Evolutionary conservation across 2,113 vertebrate genomes (phyloP).

Genomic region (Saiga tatarica): DNA sequence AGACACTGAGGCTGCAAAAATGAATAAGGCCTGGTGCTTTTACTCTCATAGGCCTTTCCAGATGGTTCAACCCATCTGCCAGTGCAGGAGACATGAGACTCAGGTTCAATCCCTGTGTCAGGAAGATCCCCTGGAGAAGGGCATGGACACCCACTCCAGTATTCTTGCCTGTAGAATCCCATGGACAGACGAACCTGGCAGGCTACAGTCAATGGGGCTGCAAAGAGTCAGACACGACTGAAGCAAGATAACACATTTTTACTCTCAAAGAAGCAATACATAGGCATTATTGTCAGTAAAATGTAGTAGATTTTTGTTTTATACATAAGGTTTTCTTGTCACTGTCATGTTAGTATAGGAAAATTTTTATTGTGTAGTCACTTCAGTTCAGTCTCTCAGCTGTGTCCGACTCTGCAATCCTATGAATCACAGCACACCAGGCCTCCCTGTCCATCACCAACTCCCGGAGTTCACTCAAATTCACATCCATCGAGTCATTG

Average conservation of each 20-base stretch:
- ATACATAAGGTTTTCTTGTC: not conserved
- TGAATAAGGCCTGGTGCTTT: not conserved
- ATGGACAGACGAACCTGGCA: not conserved
- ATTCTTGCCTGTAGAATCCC: not conserved
- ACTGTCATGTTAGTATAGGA: not conserved
- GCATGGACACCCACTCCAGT: not conserved
- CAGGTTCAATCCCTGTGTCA: not conserved
- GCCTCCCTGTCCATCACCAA: too few relatives aligned
- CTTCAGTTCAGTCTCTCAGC: too few relatives aligned
- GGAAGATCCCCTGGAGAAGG: not conserved
- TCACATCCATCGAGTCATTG: too few relatives aligned
- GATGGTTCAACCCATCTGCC: too few relatives aligned
- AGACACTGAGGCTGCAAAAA: not conserved
- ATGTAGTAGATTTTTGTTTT: not conserved
- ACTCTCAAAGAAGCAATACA: not conserved
- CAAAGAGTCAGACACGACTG: not conserved
- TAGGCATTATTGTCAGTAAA: not conserved
- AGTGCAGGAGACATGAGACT: not conserved
- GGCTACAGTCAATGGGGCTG: not conserved
- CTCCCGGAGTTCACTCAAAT: too few relatives aligned
- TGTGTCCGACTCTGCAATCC: accelerated
- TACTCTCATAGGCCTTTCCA: not conserved
- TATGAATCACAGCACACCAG: too few relatives aligned
- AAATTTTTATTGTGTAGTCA: not conserved
- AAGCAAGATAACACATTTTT: not conserved